Evolutionary conservation across 2,113 vertebrate species (phyloP).

Genomic region (Sceloporus tristichus): DNA sequence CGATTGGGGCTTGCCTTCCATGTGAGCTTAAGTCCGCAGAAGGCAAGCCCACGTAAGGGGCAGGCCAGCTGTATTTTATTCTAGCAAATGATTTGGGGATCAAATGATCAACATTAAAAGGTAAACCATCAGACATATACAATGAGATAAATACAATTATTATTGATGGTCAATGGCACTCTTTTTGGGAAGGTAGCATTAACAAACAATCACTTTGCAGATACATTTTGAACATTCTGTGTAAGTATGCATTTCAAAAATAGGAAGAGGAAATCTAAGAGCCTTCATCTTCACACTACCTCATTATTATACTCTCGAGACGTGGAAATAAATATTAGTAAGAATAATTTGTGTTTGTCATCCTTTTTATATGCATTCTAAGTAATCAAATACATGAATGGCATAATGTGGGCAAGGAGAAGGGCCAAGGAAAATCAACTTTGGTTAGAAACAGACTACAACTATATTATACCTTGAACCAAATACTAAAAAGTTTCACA

Average conservation of each 20-base stretch:
- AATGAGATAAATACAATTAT: not conserved
- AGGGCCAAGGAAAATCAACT: not conserved
- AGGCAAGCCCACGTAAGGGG: no score
- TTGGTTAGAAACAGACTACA: not conserved
- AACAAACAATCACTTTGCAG: not conserved
- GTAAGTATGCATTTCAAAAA: not conserved
- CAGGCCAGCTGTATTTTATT: not conserved
- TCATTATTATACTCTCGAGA: not conserved
- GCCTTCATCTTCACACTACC: not conserved
- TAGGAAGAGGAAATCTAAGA: not conserved
- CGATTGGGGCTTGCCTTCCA: no score
- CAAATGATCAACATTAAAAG: not conserved
- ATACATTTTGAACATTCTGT: not conserved
- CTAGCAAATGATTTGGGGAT: not conserved
- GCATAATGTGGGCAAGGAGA: not conserved
- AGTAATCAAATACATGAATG: not conserved
- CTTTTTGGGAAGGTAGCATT: not conserved
- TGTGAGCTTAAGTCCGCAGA: no score
- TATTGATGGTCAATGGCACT: not conserved
- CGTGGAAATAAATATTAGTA: not conserved
- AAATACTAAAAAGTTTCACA: not conserved
- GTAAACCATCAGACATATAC: not conserved
- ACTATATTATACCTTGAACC: not conserved
- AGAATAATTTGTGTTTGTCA: not conserved
- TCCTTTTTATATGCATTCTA: not conserved